phyloP scores from a whole-genome alignment of 2,113 vertebrate species.

The Hirundichthys speculiger region DNA sequence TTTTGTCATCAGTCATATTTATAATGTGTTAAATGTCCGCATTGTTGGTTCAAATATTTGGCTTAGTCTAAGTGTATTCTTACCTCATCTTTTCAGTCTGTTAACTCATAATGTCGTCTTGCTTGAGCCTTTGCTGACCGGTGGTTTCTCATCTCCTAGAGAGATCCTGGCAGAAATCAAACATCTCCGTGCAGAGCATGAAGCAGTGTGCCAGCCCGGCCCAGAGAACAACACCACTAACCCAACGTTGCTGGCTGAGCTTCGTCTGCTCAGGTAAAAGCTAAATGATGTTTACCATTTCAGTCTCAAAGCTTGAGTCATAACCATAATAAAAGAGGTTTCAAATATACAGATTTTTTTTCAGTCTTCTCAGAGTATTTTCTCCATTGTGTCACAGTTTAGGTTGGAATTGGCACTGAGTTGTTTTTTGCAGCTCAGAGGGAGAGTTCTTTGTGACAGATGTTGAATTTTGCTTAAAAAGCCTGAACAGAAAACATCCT shows the following conservation, averaged over 20 bases:
- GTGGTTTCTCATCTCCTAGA: slow-evolving; percentile 71
- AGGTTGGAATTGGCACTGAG: slow-evolving; percentile 34
- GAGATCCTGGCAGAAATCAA: slow-evolving; percentile 97
- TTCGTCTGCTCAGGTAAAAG: slow-evolving; percentile 88
- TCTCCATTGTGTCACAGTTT: not conserved
- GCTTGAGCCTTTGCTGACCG: slow-evolving; percentile 42
- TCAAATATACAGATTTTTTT: not conserved
- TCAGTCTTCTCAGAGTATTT: not conserved
- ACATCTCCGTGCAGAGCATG: slow-evolving; percentile 89
- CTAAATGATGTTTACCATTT: too few species aligned
- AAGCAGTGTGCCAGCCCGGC: slow-evolving; percentile 91
- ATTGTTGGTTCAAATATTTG: too few species aligned
- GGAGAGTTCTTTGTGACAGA: slow-evolving; percentile 57
- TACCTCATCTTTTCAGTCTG: not conserved
- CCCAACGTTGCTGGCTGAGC: slow-evolving; percentile 91
- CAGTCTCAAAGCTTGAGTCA: not conserved
- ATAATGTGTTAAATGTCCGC: too few species aligned
- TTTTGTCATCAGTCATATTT: too few species aligned
- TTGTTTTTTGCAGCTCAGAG: slow-evolving; percentile 47
- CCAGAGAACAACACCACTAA: slow-evolving; percentile 92
- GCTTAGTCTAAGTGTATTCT: not conserved
- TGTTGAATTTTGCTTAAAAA: slow-evolving; percentile 45
- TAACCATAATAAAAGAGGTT: not conserved
- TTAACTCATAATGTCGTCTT: too few species aligned
- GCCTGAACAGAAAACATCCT: slow-evolving; percentile 23